phyloP scores from a whole-genome alignment of 2,113 vertebrate species.

The Columba livia region DNA sequence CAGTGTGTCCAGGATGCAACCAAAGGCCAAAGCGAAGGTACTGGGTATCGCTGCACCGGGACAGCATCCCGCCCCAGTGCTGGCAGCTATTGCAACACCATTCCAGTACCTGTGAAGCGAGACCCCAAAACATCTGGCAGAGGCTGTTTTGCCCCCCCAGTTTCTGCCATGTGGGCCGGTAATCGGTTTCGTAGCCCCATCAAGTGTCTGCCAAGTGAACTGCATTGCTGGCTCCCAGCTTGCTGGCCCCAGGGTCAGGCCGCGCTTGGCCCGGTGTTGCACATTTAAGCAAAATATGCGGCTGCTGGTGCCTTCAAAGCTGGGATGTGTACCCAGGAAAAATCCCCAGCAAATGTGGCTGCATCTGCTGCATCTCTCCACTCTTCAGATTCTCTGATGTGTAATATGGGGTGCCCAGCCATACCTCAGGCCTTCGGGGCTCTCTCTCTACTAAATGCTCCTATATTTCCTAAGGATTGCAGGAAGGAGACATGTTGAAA shows the following conservation, averaged over 20 bases:
- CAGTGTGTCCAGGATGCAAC: fast-evolving
- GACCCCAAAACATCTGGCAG: background rate
- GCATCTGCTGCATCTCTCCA: background rate
- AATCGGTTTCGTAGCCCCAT: slow-evolving; percentile 37
- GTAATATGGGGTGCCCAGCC: background rate
- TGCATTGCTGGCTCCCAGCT: background rate
- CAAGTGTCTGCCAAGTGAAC: slow-evolving; percentile 41
- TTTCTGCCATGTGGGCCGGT: background rate
- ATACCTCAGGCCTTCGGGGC: background rate
- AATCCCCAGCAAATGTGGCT: fast-evolving
- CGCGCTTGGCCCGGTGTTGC: fast-evolving
- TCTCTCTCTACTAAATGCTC: background rate
- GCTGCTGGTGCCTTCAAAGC: background rate
- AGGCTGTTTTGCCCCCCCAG: background rate
- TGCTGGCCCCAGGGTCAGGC: background rate
- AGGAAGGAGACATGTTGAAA: background rate
- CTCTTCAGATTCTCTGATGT: background rate
- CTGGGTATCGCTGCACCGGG: fast-evolving
- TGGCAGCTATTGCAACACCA: fast-evolving
- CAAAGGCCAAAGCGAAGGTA: background rate
- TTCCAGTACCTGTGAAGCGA: fast-evolving
- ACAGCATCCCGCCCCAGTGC: fast-evolving
- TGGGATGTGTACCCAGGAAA: background rate
- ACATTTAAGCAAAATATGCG: fast-evolving
- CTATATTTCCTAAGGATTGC: background rate